Base-by-base conservation (phyloP, 2,797 vertebrate species). In the Sebastes miniatus region DNA sequence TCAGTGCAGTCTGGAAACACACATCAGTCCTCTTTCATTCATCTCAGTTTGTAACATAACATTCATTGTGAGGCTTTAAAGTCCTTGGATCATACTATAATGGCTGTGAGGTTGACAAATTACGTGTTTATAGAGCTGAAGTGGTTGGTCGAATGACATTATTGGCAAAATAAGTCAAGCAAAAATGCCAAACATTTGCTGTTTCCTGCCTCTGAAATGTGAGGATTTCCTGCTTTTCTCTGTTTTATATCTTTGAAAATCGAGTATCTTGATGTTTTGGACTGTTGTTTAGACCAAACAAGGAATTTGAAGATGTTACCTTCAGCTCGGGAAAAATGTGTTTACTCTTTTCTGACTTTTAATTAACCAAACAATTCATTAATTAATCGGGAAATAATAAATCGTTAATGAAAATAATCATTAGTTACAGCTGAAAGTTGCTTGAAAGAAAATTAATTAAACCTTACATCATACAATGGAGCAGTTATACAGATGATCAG, bases 1-100 rank as follows among this genome's bases (percentile, higher is more conserved):
- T 73, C 77, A 68, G 7, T 36, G 31, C 11, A 74, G 52, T 50
- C 18, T 69, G 25, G 43, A 36, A 79, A 62, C 43, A 63, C 2
- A 69, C 2, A 69, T 54, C 11, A 18, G 6, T 69, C 34, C 22
- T 43, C 14, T 66, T 27, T 75, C 29, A 16, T 67, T 47, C 36
- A 59, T 61, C 47, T 72, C 8, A 58, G 29, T 50, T 47, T 43
- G 14, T 71, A 54, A 59, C 36, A 14, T 77, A 59, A 79, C 43
- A 31, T 47, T 62, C 22, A 69, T 22, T 62, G 22, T 67, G 29
- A 74, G 61, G 16, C 61, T 50, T 34, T 66, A 11, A n/a, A 72
- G 52, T 66, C 9, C 32, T 32, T 25, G 34, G 25, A 50, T 79
- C 36, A 39, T 16, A 43, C 7, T 18, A 14, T 52, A 61, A 29